phyloP scores from a whole-genome alignment of 2,888 invertebrate species.

The Orthosia gracilis region DNA sequence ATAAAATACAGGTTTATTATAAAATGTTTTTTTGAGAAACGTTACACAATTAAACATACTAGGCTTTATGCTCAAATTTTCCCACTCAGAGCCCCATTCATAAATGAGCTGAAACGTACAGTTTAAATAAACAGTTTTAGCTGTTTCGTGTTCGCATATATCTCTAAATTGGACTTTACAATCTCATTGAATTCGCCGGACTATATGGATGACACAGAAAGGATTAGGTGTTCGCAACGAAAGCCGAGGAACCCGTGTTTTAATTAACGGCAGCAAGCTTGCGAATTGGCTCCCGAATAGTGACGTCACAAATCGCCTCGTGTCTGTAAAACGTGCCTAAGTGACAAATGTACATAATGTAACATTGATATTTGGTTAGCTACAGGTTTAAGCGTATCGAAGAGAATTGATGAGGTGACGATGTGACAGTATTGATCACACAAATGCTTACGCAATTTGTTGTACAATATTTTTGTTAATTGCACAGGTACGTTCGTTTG shows the following conservation, averaged over 20 bases:
- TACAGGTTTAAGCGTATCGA: background rate
- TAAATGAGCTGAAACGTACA: background rate
- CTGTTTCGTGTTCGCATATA: background rate
- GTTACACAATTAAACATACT: background rate
- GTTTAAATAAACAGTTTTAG: slow-evolving; percentile 10
- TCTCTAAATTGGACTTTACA: background rate
- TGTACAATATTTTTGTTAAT: background rate
- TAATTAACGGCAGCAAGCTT: slow-evolving; percentile 49
- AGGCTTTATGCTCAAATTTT: background rate
- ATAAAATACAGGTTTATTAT: background rate
- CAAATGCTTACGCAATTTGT: slow-evolving; percentile 9
- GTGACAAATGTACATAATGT: background rate
- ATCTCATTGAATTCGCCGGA: slow-evolving; percentile 1
- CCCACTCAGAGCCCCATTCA: background rate
- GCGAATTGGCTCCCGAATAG: slow-evolving; percentile 21
- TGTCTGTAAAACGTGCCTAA: slow-evolving; percentile 32
- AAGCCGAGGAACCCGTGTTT: slow-evolving; percentile 24
- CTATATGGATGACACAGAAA: slow-evolving; percentile 17
- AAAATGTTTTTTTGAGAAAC: too few species aligned
- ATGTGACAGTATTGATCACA: background rate
- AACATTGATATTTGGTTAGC: slow-evolving; percentile 9
- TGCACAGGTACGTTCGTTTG: slow-evolving; percentile 1
- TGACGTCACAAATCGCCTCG: slow-evolving; percentile 44
- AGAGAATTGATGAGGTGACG: background rate
- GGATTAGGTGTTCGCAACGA: slow-evolving; percentile 41